Conservation (phyloP, 2,797 vertebrate species). For the Gobio occitaniae region DNA sequence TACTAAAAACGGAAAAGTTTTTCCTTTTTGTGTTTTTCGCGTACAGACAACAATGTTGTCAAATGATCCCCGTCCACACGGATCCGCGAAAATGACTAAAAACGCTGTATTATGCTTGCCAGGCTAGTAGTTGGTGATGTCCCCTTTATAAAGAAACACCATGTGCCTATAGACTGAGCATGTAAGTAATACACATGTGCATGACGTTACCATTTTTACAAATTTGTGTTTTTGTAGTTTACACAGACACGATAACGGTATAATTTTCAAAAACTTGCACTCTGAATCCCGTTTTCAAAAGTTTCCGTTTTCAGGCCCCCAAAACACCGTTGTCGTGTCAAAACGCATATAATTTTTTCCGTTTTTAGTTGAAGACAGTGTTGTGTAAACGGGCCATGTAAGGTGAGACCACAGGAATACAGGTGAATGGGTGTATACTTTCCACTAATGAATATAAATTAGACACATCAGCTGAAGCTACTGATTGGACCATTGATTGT, state of each 20-base stretch:
- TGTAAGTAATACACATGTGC: not conserved
- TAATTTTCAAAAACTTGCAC: not conserved
- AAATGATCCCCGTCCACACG: not conserved
- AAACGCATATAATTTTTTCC: not conserved
- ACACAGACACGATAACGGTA: not conserved
- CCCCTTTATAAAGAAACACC: not conserved
- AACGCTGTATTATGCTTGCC: not conserved
- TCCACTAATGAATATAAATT: conserved; percentile 20
- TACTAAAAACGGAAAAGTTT: not conserved
- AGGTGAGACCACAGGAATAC: conserved; percentile 32
- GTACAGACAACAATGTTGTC: not conserved
- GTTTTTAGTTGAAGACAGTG: not conserved
- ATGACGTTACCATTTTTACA: not conserved
- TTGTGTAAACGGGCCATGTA: not conserved
- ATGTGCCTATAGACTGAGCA: not conserved
- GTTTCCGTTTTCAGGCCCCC: not conserved
- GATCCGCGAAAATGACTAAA: not conserved
- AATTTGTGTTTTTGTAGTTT: not conserved
- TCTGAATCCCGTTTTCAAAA: not conserved
- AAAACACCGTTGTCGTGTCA: not conserved
- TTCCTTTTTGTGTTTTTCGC: not conserved
- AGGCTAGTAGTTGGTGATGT: not conserved
- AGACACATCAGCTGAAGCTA: conserved; percentile 32
- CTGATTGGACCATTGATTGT: conserved; percentile 53
- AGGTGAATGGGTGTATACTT: conserved; percentile 26